phyloP scores from a whole-genome alignment of 1,140 invertebrate species.

The Hycleus phaleratus region DNA sequence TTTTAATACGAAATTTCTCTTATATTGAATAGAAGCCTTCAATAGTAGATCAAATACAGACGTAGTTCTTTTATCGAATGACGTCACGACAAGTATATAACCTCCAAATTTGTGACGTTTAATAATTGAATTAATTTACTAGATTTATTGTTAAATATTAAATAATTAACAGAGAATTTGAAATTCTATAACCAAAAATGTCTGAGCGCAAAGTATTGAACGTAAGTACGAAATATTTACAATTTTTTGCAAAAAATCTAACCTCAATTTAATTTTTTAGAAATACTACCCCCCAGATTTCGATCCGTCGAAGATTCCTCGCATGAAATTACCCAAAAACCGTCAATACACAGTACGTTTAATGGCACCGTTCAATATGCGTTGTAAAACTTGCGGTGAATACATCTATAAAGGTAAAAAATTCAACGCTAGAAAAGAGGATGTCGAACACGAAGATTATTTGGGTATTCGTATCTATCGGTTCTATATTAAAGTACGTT shows the following conservation, averaged over 20 bases:
- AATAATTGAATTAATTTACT: no score
- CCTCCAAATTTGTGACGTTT: no score
- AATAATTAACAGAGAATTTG: no score
- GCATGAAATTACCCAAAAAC: slow-evolving; percentile 91
- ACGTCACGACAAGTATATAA: no score
- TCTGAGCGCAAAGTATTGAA: slow-evolving; percentile 90
- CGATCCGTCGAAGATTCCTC: slow-evolving; percentile 98
- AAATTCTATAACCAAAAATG: slow-evolving; percentile 48
- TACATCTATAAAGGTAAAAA: slow-evolving; percentile 99
- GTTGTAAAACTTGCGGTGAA: slow-evolving; percentile 96
- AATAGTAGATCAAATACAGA: no score
- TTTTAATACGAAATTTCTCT: no score
- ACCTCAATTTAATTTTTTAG: slow-evolving; percentile 46
- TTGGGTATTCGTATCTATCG: slow-evolving; percentile 96
- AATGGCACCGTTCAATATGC: slow-evolving; percentile 99
- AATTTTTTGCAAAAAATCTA: slow-evolving; percentile 16
- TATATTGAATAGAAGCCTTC: no score
- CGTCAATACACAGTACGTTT: slow-evolving; percentile 95
- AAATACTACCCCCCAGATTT: slow-evolving; percentile 99
- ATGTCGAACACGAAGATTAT: slow-evolving; percentile 96
- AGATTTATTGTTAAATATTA: no score
- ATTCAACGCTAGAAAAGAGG: slow-evolving; percentile 98
- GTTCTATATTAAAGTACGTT: slow-evolving; percentile 74
- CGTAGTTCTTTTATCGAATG: no score
- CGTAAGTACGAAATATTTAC: slow-evolving; percentile 52